These are phyloP conservation scores for Procambarus clarkii DNA, from an alignment of 1,140 invertebrate species.

Conservation along the genomic window DNA sequence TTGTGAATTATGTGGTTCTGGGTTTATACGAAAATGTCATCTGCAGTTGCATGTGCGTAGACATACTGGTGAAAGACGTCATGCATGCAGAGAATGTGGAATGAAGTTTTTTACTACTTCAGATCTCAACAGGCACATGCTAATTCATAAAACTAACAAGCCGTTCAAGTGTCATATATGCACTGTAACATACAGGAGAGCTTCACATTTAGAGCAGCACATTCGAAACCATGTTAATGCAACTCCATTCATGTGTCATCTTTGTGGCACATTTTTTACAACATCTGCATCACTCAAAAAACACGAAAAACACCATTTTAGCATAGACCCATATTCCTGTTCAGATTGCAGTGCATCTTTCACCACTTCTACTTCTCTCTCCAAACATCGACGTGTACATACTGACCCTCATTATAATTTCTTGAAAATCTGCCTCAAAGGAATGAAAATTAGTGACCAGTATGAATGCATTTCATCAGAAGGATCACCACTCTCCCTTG, in stretches of 20 bases:
- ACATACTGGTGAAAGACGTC: conserved; percentile 14
- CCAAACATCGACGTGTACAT: conserved; percentile 13
- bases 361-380: conserved; percentile 17
- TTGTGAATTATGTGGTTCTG: conserved; percentile 23
- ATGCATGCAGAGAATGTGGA: conserved; percentile 6
- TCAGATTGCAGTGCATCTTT: conserved; percentile 14
- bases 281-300: background rate
- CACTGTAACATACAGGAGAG: background rate
- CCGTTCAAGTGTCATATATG: conserved; percentile 14
- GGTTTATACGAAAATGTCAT: conserved; percentile 22
- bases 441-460: background rate
- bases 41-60: conserved; percentile 3
- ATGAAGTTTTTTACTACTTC: conserved; percentile 28
- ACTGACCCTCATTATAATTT: conserved; percentile 3
- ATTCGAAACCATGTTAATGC: conserved; percentile 17
- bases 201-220: conserved; percentile 24
- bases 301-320: conserved; percentile 23
- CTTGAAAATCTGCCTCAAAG: background rate
- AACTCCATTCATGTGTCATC: background rate
- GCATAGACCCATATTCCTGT: conserved; percentile 10
- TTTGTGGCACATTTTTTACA: conserved; percentile 14
- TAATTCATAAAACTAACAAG: conserved; percentile 5
- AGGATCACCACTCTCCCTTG: conserved; percentile 15
- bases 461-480: conserved; percentile 18
- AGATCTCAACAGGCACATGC: background rate